Conservation (phyloP, 37 sponge, comb jelly and placozoan genomes). For the Lycopodina hypogea region DNA sequence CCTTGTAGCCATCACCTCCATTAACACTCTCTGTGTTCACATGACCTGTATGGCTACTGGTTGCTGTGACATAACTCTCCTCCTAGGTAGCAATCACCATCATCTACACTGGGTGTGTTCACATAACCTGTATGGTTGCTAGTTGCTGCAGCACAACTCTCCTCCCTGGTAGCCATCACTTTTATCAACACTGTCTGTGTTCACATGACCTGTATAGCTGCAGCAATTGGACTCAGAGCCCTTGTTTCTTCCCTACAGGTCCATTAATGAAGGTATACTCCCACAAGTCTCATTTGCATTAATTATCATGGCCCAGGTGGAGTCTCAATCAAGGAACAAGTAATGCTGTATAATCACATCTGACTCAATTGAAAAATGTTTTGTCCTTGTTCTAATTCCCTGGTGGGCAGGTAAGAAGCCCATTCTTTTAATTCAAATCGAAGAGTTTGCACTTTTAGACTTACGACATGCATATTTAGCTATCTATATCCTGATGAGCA, state of each 20-base stretch:
- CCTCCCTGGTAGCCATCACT: not conserved
- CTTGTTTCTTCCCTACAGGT: too few relatives aligned
- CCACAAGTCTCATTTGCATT: slow-evolving; percentile 60
- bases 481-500: slow-evolving; percentile 50
- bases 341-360: not conserved
- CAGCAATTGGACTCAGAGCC: too few relatives aligned
- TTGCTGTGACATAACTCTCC: slow-evolving; percentile 16
- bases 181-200: too few relatives aligned
- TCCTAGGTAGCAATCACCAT: too few relatives aligned
- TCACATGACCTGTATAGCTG: too few relatives aligned
- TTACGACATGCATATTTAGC: slow-evolving; percentile 35
- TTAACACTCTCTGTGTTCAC: not conserved
- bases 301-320: slow-evolving; percentile 32
- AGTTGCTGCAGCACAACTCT: not conserved
- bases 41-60: not conserved
- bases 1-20: not conserved
- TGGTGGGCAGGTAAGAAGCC: slow-evolving; percentile 1
- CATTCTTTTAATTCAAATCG: slow-evolving; percentile 39
- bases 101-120: too few relatives aligned
- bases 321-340: not conserved
- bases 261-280: too few relatives aligned
- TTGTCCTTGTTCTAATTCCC: too few relatives aligned
- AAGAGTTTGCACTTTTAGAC: slow-evolving; percentile 55
- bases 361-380: too few relatives aligned
- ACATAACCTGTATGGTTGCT: not conserved